Base-by-base conservation (phyloP, 2,113 vertebrate genomes). In the Phyllostomus discolor region DNA sequence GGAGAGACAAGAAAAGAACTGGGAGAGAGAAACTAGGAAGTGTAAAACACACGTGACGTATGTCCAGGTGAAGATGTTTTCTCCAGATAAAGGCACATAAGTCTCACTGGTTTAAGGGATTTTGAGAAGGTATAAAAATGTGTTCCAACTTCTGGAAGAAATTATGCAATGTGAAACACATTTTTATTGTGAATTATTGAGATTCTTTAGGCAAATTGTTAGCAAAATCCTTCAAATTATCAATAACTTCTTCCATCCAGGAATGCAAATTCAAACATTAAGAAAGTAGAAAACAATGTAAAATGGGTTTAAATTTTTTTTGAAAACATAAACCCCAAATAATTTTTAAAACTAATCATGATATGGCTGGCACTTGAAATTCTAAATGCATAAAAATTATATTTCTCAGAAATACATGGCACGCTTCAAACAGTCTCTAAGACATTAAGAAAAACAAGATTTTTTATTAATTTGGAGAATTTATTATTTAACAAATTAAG, bases 161-260 rank as follows among this genome's bases (percentile, higher is more conserved):
- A 35, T 43, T 62, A 54, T 76, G 31, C 62, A 83, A 38, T 62
- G 7, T 38, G 24, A 88, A 79, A 83, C 35, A 70, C 2, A 69
- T 73, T 92, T 90, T 90, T 20, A 48, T 78, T 93, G 24, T 75
- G n/a, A 93, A 52, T 88, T 95, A 52, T 41, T 28, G 38, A 73
- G 57, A 88, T 54, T 52, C 4, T 48, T 82, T 91, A 73, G 75
- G 17, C 4, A 82, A 78, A 54, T 70, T 87, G 43, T 10, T 59
- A 31, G n/a, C 28, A 24, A 90, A 75, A 75, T 73, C 31, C 26
- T 97, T 59, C 19, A 7, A 38, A 62, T 26, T 43, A 41, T 50
- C 91, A 10, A 41, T 54, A 73, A 33, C 5, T 66, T 35, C 4
- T 22, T 35, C 5, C 28, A 62, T 17, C 4, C 43, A 91, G 57